These are phyloP conservation scores for Berghia stephanieae DNA, from an alignment of 1,140 invertebrate genomes.

Conservation along the genomic window DNA sequence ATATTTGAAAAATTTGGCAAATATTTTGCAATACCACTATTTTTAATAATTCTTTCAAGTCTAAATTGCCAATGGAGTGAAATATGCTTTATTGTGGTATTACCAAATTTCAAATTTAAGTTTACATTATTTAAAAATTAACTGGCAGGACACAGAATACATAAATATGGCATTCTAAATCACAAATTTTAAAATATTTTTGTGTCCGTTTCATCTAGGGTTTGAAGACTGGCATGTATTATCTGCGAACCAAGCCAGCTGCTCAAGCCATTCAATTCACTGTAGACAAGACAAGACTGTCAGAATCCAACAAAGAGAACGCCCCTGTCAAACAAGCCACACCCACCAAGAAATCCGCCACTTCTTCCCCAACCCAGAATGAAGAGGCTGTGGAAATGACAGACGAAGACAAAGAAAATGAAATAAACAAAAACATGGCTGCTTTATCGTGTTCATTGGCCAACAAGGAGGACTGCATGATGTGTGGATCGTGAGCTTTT, in stretches of 20 bases:
- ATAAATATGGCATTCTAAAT: too few relatives aligned
- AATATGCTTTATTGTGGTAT: too few relatives aligned
- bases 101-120: too few relatives aligned
- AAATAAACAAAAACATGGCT: conserved; percentile 72
- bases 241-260: conserved; percentile 95
- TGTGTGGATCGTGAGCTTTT: conserved; percentile 65
- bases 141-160: too few relatives aligned
- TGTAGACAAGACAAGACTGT: conserved; percentile 87
- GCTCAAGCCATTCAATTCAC: conserved; percentile 98
- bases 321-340: not conserved
- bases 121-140: too few relatives aligned
- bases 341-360: not conserved
- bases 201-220: conserved; percentile 73
- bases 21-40: too few relatives aligned
- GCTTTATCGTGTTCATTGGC: conserved; percentile 86
- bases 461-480: conserved; percentile 90
- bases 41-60: too few relatives aligned
- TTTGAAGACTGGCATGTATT: conserved; percentile 99
- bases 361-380: not conserved
- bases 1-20: too few relatives aligned
- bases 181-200: not conserved
- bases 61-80: too few relatives aligned
- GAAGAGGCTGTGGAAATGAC: too few relatives aligned
- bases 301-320: conserved; percentile 34
- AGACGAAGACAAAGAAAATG: conserved; percentile 21